These are phyloP conservation scores for Pedetes capensis DNA, from an alignment of 2,113 vertebrate genomes.

Conservation along the genomic window DNA sequence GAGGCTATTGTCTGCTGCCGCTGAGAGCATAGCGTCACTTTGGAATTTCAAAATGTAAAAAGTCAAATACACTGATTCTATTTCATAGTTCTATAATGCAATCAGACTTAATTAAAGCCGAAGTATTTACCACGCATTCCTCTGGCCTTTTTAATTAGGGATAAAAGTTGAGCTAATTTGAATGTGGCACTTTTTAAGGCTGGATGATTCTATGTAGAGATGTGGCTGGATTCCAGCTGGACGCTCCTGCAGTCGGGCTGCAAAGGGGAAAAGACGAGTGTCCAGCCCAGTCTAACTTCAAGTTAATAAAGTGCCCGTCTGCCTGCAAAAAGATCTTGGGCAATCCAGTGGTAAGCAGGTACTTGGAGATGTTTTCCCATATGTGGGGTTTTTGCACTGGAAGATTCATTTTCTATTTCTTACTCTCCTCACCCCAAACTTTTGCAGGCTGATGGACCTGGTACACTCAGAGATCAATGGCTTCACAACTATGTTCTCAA, in stretches of 20 bases:
- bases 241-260: conserved; percentile 10
- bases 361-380: conserved; percentile 16
- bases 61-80: background rate
- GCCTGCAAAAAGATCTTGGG: background rate
- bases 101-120: conserved; percentile 56
- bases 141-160: conserved; percentile 61
- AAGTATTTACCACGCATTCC: conserved; percentile 61
- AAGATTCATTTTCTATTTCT: background rate
- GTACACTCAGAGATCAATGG: background rate
- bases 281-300: background rate
- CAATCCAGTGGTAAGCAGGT: background rate
- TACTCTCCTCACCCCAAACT: background rate
- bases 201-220: conserved; percentile 40
- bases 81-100: conserved; percentile 54
- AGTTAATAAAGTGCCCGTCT: background rate
- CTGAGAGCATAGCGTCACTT: background rate
- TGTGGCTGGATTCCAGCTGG: conserved; percentile 19
- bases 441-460: background rate
- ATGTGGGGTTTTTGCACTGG: background rate
- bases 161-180: conserved; percentile 57
- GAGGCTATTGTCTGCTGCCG: background rate
- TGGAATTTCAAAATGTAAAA: conserved; percentile 57
- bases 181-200: conserved; percentile 37
- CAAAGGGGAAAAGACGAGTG: background rate
- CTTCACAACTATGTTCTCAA: background rate